Evolutionary conservation across 2,888 invertebrate genomes (phyloP).

Genomic region (Listrodromus nycthemerus): DNA sequence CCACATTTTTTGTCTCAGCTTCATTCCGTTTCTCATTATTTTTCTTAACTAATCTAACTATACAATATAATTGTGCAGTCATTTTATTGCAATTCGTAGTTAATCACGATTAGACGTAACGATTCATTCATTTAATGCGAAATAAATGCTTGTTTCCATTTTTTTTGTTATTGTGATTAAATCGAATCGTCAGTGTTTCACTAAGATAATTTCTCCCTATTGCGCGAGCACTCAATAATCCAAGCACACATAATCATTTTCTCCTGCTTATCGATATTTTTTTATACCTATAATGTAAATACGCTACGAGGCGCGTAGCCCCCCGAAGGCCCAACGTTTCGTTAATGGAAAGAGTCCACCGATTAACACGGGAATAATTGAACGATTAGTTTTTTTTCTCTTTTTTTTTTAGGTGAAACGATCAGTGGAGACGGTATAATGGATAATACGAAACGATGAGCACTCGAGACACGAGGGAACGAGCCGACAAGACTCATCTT

Average conservation of each 20-base stretch:
- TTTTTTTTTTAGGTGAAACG: conserved; percentile 13
- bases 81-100: conserved; percentile 63
- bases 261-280: conserved; percentile 39
- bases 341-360: conserved; percentile 16
- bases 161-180: conserved; percentile 73
- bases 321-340: conserved; percentile 52
- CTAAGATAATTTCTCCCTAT: conserved; percentile 65
- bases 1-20: conserved; percentile 66
- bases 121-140: conserved; percentile 25
- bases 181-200: conserved; percentile 72
- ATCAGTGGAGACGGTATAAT: conserved; percentile 40
- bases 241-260: conserved; percentile 63
- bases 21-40: conserved; percentile 66
- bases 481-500: conserved; percentile 36
- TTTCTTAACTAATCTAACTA: conserved; percentile 72
- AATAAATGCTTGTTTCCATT: conserved; percentile 17
- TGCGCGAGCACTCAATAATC: conserved; percentile 66
- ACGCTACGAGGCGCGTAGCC: conserved; percentile 46
- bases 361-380: conserved; percentile 23
- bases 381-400: not conserved
- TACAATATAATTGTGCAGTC: conserved; percentile 81
- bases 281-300: conserved; percentile 38
- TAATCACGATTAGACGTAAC: conserved; percentile 50
- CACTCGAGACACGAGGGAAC: conserved; percentile 25
- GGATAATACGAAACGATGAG: conserved; percentile 40